Percentiles rank a stretch among this genome's conserved stretches.
Evolutionary conservation across 1,140 invertebrate genomes (phyloP).

Genomic region (Chironomus tepperi): DNA sequence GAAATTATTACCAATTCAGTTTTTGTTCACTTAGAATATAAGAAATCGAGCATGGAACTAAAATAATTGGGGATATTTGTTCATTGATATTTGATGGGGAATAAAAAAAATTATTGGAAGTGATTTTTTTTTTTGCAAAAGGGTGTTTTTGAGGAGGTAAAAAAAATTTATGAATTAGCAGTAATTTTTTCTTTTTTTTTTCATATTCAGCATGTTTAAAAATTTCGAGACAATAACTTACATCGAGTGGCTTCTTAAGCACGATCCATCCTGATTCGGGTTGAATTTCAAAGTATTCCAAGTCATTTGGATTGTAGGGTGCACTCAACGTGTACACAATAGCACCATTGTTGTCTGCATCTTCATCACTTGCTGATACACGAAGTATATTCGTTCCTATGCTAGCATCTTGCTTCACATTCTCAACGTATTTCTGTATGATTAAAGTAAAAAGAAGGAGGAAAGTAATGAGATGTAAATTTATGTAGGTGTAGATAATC

Average conservation of each 20-base stretch:
- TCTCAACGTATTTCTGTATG: conserved; percentile 85
- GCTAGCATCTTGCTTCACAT: conserved; percentile 93
- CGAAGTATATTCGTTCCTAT: conserved; percentile 89
- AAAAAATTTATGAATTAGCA: no score
- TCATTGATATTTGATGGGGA: conserved; percentile 37
- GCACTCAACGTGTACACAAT: conserved; percentile 84
- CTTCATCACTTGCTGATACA: conserved; percentile 90
- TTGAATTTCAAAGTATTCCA: conserved; percentile 92
- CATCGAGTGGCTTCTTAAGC: conserved; percentile 85
- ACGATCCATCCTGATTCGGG: conserved; percentile 94
- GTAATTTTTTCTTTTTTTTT: no score
- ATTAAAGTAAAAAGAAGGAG: conserved; percentile 7
- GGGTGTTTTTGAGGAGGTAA: no score
- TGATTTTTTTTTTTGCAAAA: neutral
- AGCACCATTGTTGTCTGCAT: conserved; percentile 92
- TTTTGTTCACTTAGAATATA: conserved; percentile 28
- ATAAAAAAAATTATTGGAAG: conserved; percentile 38
- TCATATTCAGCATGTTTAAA: no score
- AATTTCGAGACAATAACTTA: conserved; percentile 55
- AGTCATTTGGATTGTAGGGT: conserved; percentile 71
- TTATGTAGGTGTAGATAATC: neutral
- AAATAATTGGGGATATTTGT: conserved; percentile 26
- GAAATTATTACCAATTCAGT: neutral
- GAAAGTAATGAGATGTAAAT: neutral
- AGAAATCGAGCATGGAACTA: conserved; percentile 28